Evolutionary conservation across 37 sponge, comb jelly and placozoan genomes (phyloP).

Genomic region (Sycon ciliatum): DNA sequence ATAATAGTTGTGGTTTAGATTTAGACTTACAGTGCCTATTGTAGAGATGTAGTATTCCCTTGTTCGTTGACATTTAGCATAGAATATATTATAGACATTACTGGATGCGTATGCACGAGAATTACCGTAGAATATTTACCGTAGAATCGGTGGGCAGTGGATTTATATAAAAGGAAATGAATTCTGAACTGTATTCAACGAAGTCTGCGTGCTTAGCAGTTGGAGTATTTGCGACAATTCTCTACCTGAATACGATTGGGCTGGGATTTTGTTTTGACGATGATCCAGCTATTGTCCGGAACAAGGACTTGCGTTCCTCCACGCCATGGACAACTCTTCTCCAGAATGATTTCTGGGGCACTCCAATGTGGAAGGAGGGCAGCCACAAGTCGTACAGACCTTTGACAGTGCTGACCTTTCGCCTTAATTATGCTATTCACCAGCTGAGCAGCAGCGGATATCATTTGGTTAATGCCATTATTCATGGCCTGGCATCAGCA

Average conservation of each 20-base stretch:
- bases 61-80: no score
- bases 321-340: slow-evolving; percentile 65
- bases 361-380: slow-evolving; percentile 64
- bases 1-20: no score
- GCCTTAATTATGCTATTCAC: slow-evolving; percentile 72
- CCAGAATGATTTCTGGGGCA: slow-evolving; percentile 90
- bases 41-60: no score
- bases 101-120: no score
- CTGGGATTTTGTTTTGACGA: slow-evolving; percentile 82
- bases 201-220: neutral
- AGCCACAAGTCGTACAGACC: slow-evolving; percentile 96
- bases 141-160: no score
- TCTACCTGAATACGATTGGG: slow-evolving; percentile 58
- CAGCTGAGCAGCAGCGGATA: slow-evolving; percentile 74
- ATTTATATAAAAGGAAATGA: no score
- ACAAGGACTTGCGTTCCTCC: slow-evolving; percentile 54
- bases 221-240: slow-evolving; percentile 15
- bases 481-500: slow-evolving; percentile 65
- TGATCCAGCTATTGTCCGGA: slow-evolving; percentile 54
- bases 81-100: no score
- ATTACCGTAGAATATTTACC: no score
- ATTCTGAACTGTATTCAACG: no score
- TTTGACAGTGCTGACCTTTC: slow-evolving; percentile 68
- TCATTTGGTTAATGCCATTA: slow-evolving; percentile 72
- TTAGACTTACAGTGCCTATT: no score